phyloP scores from a whole-genome alignment of 2,888 invertebrate genomes.

The Herminia tarsipennalis region DNA sequence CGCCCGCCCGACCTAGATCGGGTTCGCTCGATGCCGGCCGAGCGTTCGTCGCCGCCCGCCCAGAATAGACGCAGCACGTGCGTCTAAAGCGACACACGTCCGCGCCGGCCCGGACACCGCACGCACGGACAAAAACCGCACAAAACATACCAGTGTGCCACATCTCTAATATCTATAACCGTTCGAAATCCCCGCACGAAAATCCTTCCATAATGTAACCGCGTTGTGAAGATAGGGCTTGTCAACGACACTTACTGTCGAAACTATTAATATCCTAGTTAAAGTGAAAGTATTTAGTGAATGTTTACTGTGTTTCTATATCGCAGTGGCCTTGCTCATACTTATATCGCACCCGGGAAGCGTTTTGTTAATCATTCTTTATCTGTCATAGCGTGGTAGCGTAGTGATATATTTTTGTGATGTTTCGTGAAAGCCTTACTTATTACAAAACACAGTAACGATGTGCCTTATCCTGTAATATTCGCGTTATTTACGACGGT shows the following conservation, averaged over 20 bases:
- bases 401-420: constrained; percentile 44
- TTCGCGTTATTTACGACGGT: constrained; percentile 46
- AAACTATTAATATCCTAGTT: constrained; percentile 62
- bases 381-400: constrained; percentile 29
- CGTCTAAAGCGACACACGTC: constrained; percentile 76
- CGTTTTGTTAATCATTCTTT: constrained; percentile 49
- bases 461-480: constrained; percentile 78
- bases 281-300: constrained; percentile 59
- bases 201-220: constrained; percentile 42
- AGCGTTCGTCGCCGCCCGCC: constrained; percentile 64
- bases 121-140: constrained; percentile 31
- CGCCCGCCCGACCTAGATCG: constrained; percentile 75
- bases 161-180: constrained; percentile 36
- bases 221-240: constrained; percentile 50
- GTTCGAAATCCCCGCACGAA: constrained; percentile 17
- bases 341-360: constrained; percentile 66
- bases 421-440: constrained; percentile 56
- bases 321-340: constrained; percentile 74
- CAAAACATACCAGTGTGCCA: constrained; percentile 21
- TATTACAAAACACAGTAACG: constrained; percentile 63
- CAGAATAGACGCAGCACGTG: constrained; percentile 85
- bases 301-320: constrained; percentile 60
- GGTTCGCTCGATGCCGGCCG: constrained; percentile 75
- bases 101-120: constrained; percentile 43
- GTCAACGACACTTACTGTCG: constrained; percentile 28